These are phyloP conservation scores for Anomalospiza imberbis DNA, from an alignment of 2,797 vertebrate species.

Conservation along the genomic window DNA sequence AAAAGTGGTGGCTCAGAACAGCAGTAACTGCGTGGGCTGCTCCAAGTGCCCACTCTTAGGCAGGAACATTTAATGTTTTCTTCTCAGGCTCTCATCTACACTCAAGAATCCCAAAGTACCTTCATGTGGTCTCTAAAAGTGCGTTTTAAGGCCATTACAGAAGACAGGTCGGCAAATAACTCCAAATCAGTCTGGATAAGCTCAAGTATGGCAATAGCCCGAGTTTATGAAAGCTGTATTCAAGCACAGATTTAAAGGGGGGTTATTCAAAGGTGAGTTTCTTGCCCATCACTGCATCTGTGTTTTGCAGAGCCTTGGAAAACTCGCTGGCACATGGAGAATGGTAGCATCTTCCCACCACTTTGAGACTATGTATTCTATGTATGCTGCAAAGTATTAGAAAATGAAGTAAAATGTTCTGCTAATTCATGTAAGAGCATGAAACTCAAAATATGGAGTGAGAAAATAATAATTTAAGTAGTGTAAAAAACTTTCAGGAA, in stretches of 20 bases:
- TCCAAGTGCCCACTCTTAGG: not conserved
- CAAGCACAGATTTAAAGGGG: not conserved
- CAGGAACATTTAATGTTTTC: not conserved
- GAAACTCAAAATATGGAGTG: not conserved
- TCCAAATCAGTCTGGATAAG: not conserved
- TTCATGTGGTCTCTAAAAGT: not conserved
- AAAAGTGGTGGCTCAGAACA: not conserved
- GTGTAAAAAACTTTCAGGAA: not conserved
- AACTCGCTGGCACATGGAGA: fast-evolving
- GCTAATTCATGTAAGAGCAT: not conserved
- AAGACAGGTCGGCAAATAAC: not conserved
- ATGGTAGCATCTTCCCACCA: fast-evolving
- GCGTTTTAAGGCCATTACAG: not conserved
- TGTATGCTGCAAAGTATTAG: not conserved
- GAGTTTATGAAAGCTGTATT: not conserved
- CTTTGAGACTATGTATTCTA: not conserved
- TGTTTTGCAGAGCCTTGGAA: not conserved
- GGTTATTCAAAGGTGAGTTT: not conserved
- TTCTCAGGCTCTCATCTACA: not conserved
- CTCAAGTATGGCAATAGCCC: not conserved
- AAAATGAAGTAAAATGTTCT: not conserved
- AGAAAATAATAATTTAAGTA: not conserved
- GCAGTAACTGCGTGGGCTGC: not conserved
- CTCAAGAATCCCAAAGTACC: not conserved
- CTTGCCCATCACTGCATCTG: not conserved